A percentile compares a stretch with the other conserved stretches of the same genome.
Conservation (phyloP, 2,797 vertebrate species). For the Fundulus diaphanus region DNA sequence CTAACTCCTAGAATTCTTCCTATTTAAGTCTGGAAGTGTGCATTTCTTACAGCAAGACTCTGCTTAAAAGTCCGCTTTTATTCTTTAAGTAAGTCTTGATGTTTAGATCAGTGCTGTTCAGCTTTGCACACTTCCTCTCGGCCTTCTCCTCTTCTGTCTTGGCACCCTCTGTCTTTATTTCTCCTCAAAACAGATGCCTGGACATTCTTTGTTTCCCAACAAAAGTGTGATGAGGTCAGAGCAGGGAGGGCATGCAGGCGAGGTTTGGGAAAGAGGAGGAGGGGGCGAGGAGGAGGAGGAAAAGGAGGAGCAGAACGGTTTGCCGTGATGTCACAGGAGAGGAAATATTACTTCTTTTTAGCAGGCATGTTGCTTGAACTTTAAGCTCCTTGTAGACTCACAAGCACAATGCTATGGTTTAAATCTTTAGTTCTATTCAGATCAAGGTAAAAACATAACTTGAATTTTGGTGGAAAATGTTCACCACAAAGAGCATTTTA, state of each 20-base stretch:
- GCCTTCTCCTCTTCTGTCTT: constrained; percentile 35
- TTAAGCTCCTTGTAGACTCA: neutral
- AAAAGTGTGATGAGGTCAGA: constrained; percentile 78
- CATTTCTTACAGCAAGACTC: neutral
- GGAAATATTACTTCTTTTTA: constrained; percentile 31
- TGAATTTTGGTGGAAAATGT: neutral
- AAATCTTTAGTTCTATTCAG: neutral
- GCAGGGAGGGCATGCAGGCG: constrained; percentile 50
- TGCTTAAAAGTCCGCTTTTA: constrained; percentile 7
- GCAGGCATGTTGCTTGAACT: neutral
- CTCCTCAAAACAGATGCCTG: constrained; percentile 78
- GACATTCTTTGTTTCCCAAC: constrained; percentile 80
- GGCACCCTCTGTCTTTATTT: constrained; percentile 66
- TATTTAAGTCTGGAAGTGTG: neutral
- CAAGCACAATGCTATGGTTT: neutral
- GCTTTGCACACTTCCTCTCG: constrained; percentile 33
- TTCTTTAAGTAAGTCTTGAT: constrained; percentile 8
- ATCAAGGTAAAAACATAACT: neutral
- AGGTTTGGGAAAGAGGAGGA: constrained; percentile 51
- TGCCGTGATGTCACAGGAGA: constrained; percentile 46
- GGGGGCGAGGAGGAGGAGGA: constrained; percentile 28
- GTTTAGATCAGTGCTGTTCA: constrained; percentile 32
- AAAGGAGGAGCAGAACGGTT: neutral
- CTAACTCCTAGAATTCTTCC: neutral
- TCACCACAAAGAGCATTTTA: no score